phyloP scores from a whole-genome alignment of 2,888 invertebrate genomes.

The Drosophila siamana region DNA sequence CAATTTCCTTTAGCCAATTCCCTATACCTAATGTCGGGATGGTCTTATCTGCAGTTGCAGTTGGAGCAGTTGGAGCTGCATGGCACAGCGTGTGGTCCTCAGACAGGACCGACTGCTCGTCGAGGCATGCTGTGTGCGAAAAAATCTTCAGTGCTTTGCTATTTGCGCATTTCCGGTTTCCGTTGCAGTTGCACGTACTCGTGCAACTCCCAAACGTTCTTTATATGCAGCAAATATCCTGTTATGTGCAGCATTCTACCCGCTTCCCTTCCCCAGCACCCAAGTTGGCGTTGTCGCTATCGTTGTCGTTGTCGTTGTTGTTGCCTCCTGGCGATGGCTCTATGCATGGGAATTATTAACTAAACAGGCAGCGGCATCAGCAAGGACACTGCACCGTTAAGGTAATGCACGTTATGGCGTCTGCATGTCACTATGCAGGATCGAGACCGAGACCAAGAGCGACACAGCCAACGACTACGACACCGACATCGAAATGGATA shows the following conservation, averaged over 20 bases:
- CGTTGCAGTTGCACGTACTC: slow-evolving; percentile 71
- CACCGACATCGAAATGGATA: neutral
- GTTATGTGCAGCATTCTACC: slow-evolving; percentile 66
- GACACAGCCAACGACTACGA: neutral
- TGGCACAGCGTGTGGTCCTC: slow-evolving; percentile 70
- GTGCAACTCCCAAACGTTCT: slow-evolving; percentile 45
- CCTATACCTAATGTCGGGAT: slow-evolving; percentile 19
- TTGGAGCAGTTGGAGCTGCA: slow-evolving; percentile 14
- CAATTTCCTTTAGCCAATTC: slow-evolving; percentile 16
- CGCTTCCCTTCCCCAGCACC: slow-evolving; percentile 36
- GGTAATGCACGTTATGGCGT: slow-evolving; percentile 60
- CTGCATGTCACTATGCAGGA: slow-evolving; percentile 55
- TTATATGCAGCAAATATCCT: slow-evolving; percentile 73
- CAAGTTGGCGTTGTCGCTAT: slow-evolving; percentile 9
- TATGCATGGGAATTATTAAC: slow-evolving; percentile 80
- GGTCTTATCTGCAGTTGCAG: slow-evolving; percentile 42
- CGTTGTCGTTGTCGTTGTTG: slow-evolving; percentile 4
- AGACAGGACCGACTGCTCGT: slow-evolving; percentile 2
- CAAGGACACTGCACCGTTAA: slow-evolving; percentile 42
- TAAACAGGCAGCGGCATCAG: slow-evolving; percentile 54
- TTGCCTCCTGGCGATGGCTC: slow-evolving; percentile 40
- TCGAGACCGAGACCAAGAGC: neutral
- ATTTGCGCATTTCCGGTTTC: slow-evolving; percentile 84
- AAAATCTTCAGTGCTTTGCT: slow-evolving; percentile 74
- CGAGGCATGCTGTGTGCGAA: slow-evolving; percentile 54